These are phyloP conservation scores for Zaprionus nigranus DNA, from an alignment of 1,140 invertebrate species.

Conservation along the genomic window DNA sequence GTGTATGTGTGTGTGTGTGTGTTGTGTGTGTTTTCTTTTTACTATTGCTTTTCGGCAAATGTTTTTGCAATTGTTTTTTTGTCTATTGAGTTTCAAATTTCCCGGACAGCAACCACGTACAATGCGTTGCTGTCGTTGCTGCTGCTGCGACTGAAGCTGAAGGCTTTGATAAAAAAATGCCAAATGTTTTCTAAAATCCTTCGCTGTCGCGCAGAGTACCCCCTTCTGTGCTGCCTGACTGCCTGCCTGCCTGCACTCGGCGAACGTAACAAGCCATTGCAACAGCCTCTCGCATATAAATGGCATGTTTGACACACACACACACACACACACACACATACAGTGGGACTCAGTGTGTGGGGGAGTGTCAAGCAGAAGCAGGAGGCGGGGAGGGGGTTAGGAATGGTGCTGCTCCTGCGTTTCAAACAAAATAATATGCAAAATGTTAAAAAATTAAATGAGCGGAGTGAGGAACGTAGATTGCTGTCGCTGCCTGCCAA, in stretches of 20 bases:
- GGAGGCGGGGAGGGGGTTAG: not conserved
- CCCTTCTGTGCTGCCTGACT: not conserved
- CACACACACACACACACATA: not conserved
- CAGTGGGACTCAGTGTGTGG: not conserved
- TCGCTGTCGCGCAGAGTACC: conserved; percentile 4
- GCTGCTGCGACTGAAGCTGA: conserved; percentile 71
- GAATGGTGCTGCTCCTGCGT: conserved; percentile 41
- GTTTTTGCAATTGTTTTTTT: conserved; percentile 59
- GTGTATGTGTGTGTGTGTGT: conserved; percentile 8
- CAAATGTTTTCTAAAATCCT: conserved; percentile 13
- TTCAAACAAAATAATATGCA: conserved; percentile 81
- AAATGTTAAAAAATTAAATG: conserved; percentile 81
- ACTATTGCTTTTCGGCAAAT: conserved; percentile 66
- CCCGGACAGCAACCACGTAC: conserved; percentile 63
- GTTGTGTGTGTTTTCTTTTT: conserved; percentile 68
- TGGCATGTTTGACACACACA: conserved; percentile 78
- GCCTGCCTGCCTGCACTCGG: not conserved
- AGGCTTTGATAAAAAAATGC: conserved; percentile 78
- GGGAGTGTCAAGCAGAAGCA: conserved; percentile 7
- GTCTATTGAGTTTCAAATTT: conserved; percentile 82
- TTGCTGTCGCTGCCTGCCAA: conserved; percentile 30
- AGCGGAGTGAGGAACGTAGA: conserved; percentile 36
- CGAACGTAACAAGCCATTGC: conserved; percentile 62
- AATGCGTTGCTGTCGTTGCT: conserved; percentile 52
- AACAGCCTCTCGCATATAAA: conserved; percentile 73